phyloP scores from a whole-genome alignment of 2,113 vertebrate species.

The Scomber japonicus region DNA sequence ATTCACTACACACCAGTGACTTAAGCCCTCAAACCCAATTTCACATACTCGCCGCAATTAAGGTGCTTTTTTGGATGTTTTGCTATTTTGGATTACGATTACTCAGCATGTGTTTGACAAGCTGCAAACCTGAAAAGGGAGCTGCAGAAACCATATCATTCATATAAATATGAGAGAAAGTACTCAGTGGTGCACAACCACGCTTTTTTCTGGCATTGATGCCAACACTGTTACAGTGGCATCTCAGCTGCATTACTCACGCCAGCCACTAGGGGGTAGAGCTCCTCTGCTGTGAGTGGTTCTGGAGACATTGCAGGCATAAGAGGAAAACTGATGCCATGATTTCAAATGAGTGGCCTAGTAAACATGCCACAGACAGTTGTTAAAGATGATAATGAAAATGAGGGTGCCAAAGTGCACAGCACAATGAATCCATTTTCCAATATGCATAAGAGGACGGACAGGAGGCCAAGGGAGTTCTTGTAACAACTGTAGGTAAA shows the following conservation, averaged over 20 bases:
- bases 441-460: conserved; percentile 39
- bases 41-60: conserved; percentile 68
- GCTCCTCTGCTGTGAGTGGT: conserved; percentile 59
- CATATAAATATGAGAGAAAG: conserved; percentile 44
- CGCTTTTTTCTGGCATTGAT: conserved; percentile 20
- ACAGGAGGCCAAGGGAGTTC: conserved; percentile 5
- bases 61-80: conserved; percentile 50
- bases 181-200: conserved; percentile 27
- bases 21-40: conserved; percentile 76
- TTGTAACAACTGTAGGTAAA: conserved; percentile 20
- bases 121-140: conserved; percentile 28
- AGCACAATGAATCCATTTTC: conserved; percentile 52
- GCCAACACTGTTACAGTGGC: conserved; percentile 22
- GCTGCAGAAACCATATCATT: conserved; percentile 37
- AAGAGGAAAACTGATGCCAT: conserved; percentile 48
- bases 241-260: conserved; percentile 21
- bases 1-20: conserved; percentile 76
- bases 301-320: not conserved
- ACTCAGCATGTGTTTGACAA: conserved; percentile 55
- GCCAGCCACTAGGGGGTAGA: conserved; percentile 79
- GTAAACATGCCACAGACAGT: conserved; percentile 73
- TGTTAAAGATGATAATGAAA: conserved; percentile 71
- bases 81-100: conserved; percentile 60
- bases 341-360: conserved; percentile 69
- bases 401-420: conserved; percentile 32